These are phyloP conservation scores for Philereme transversata DNA, from an alignment of 2,888 invertebrate genomes.

Conservation along the genomic window DNA sequence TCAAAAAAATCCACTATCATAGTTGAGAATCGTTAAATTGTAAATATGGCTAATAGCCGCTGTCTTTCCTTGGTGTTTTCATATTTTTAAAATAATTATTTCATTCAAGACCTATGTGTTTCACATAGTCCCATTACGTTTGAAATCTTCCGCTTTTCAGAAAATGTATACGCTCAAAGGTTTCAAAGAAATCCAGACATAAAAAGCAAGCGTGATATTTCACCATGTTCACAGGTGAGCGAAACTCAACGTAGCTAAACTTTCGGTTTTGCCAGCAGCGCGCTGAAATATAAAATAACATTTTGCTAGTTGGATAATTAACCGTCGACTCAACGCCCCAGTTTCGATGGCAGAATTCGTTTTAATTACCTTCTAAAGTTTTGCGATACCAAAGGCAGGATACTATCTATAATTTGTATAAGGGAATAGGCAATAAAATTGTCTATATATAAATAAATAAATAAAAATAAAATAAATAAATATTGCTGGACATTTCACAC, in stretches of 20 bases:
- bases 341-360: constrained; percentile 33
- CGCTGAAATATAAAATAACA: constrained; percentile 33
- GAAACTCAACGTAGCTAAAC: not conserved
- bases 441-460: too few species aligned
- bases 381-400: constrained; percentile 18
- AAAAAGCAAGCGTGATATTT: not conserved
- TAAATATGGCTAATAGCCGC: too few species aligned
- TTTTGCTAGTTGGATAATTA: constrained; percentile 33
- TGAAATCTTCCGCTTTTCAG: too few species aligned
- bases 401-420: constrained; percentile 16
- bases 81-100: too few species aligned
- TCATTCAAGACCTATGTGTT: too few species aligned
- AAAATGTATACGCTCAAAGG: too few species aligned
- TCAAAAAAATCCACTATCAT: too few species aligned
- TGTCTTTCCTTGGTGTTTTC: too few species aligned
- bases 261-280: constrained; percentile 12
- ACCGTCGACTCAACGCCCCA: constrained; percentile 30
- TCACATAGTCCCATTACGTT: too few species aligned
- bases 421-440: constrained; percentile 13
- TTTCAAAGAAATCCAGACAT: not conserved
- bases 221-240: not conserved
- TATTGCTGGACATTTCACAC: too few species aligned
- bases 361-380: constrained; percentile 35
- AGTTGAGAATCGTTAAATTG: too few species aligned
- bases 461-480: too few species aligned